phyloP scores from a whole-genome alignment of 2,797 vertebrate genomes.

The Harpagifer antarcticus region DNA sequence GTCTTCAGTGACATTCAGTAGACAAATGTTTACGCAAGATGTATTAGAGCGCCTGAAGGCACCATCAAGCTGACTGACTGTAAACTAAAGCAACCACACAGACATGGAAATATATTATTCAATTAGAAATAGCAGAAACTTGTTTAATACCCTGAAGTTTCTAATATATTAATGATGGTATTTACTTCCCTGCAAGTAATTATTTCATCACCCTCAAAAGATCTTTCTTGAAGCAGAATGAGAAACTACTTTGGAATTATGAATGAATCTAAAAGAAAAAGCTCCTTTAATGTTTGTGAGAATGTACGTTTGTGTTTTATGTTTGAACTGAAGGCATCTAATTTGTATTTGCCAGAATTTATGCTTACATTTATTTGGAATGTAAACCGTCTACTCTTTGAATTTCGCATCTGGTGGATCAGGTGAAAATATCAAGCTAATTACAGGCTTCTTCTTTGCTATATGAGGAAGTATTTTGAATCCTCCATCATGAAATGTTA shows the following conservation, averaged over 20 bases:
- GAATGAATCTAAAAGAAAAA: slow-evolving; percentile 11
- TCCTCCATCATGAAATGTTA: slow-evolving; percentile 4
- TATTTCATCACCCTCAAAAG: background rate
- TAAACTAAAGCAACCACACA: background rate
- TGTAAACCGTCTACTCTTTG: background rate
- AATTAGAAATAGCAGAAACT: slow-evolving; percentile 12
- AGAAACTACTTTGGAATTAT: background rate
- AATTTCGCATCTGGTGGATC: slow-evolving; percentile 21
- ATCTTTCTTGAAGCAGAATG: slow-evolving; percentile 8
- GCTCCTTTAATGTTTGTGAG: background rate
- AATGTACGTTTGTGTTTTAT: too few relatives aligned
- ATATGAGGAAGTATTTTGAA: background rate
- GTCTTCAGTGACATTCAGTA: background rate
- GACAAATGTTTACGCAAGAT: slow-evolving; percentile 28
- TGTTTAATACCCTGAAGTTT: background rate
- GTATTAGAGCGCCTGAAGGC: background rate
- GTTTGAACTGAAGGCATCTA: too few relatives aligned
- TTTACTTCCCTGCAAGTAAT: slow-evolving; percentile 29
- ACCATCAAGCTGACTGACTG: background rate
- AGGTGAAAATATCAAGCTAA: slow-evolving; percentile 9
- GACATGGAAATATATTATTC: background rate
- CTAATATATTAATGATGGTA: slow-evolving; percentile 25
- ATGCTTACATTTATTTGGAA: background rate
- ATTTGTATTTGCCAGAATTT: too few relatives aligned
- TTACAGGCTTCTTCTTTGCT: background rate